Evolutionary conservation across 2,797 vertebrate species (phyloP).

Genomic region (Limosa lapponica): DNA sequence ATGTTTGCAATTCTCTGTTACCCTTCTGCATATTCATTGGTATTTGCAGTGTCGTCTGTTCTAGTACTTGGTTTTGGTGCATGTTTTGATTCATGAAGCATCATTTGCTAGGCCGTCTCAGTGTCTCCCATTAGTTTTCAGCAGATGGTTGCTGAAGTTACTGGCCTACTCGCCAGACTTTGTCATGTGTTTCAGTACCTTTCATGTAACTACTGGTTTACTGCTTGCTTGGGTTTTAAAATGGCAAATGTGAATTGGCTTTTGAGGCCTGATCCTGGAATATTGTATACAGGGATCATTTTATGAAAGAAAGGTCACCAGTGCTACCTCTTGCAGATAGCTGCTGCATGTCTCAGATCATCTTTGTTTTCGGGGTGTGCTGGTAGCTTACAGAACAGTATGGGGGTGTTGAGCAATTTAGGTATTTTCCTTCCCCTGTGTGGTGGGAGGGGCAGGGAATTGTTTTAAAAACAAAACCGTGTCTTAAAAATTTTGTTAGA

Average conservation of each 20-base stretch:
- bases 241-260: neutral
- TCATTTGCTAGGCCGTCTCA: rapidly evolving
- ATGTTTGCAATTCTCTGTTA: neutral
- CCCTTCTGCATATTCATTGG: neutral
- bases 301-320: neutral
- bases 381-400: neutral
- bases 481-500: neutral
- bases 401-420: neutral
- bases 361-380: neutral
- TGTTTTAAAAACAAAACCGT: neutral
- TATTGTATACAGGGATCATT: rapidly evolving
- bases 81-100: neutral
- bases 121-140: neutral
- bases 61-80: neutral
- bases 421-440: neutral
- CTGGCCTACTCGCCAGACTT: neutral
- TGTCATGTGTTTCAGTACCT: rapidly evolving
- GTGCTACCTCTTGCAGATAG: neutral
- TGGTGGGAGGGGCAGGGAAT: neutral
- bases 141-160: neutral
- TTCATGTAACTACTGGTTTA: neutral
- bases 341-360: neutral
- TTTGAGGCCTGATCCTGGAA: neutral
- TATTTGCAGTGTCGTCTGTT: neutral
- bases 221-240: neutral